Evolutionary conservation across 2,888 invertebrate genomes (phyloP).

Genomic region (Tetranychus truncatus): DNA sequence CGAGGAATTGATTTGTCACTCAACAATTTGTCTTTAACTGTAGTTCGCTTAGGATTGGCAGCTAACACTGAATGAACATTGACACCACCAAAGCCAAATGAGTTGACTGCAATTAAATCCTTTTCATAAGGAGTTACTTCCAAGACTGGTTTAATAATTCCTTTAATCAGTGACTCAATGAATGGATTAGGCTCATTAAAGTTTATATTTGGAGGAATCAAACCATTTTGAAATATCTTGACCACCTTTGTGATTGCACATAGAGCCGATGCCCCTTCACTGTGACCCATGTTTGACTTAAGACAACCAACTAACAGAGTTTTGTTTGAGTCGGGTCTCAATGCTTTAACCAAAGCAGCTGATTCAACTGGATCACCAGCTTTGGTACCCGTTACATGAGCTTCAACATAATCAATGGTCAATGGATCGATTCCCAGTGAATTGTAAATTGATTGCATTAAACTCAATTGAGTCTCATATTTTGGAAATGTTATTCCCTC

Average conservation of each 20-base stretch:
- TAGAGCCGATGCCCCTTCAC: conserved; percentile 38
- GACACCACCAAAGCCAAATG: conserved; percentile 41
- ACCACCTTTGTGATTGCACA: conserved; percentile 37
- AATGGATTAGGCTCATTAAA: conserved; percentile 37
- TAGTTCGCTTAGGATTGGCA: conserved; percentile 24
- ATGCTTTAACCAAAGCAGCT: background rate
- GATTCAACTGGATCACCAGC: conserved; percentile 13
- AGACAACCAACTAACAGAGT: conserved; percentile 39
- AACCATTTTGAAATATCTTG: conserved; percentile 36
- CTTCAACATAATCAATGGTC: conserved; percentile 37
- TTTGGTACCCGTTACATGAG: conserved; percentile 51
- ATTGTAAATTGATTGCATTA: conserved; percentile 24
- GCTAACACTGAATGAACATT: conserved; percentile 31
- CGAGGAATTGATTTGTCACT: conserved; percentile 10
- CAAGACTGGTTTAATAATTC: conserved; percentile 37
- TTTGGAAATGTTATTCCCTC: conserved; percentile 73
- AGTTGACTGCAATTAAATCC: conserved; percentile 37
- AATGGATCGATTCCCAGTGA: conserved; percentile 33
- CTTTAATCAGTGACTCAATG: conserved; percentile 36
- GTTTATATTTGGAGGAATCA: conserved; percentile 38
- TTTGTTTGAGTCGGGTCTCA: conserved; percentile 40
- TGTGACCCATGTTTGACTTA: conserved; percentile 41
- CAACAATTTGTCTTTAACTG: conserved; percentile 43
- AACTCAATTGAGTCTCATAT: conserved; percentile 54
- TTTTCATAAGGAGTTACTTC: conserved; percentile 34